Evolutionary conservation across 2,888 invertebrate species (phyloP).

Genomic region (Elegia similella): DNA sequence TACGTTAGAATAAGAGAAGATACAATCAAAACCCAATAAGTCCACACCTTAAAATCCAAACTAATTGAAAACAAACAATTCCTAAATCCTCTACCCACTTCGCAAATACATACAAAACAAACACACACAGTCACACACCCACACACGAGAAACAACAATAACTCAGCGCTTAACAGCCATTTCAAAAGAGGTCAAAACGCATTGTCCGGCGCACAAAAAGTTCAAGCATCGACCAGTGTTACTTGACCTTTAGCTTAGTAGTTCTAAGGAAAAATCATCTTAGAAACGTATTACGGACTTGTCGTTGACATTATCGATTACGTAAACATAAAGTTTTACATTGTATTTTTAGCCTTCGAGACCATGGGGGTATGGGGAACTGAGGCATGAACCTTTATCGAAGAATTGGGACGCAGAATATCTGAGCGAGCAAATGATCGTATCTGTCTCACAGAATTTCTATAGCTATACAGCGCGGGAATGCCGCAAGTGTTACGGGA

Average conservation of each 20-base stretch:
- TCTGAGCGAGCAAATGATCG: too few relatives aligned
- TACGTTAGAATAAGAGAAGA: too few relatives aligned
- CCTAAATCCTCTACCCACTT: conserved; percentile 14
- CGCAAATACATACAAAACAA: conserved; percentile 17
- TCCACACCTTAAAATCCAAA: not conserved
- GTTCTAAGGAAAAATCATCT: not conserved
- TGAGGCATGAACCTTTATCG: too few relatives aligned
- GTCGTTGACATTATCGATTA: too few relatives aligned
- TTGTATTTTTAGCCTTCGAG: too few relatives aligned
- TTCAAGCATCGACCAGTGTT: conserved; percentile 36
- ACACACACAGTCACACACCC: conserved; percentile 21
- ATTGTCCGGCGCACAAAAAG: conserved; percentile 53
- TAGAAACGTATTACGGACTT: too few relatives aligned
- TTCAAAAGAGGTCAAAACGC: conserved; percentile 56
- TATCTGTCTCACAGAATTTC: too few relatives aligned
- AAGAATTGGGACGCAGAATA: too few relatives aligned
- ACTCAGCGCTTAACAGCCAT: conserved; percentile 56
- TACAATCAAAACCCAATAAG: not conserved
- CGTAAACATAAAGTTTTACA: too few relatives aligned
- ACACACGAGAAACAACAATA: conserved; percentile 53
- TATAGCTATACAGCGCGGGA: too few relatives aligned
- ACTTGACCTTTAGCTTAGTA: conserved; percentile 32
- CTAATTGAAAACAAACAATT: conserved; percentile 12
- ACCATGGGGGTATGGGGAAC: too few relatives aligned
- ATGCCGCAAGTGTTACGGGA: too few relatives aligned